phyloP scores from a whole-genome alignment of 92 coral and sea anemone species.

The Isaurus tuberculatus region DNA sequence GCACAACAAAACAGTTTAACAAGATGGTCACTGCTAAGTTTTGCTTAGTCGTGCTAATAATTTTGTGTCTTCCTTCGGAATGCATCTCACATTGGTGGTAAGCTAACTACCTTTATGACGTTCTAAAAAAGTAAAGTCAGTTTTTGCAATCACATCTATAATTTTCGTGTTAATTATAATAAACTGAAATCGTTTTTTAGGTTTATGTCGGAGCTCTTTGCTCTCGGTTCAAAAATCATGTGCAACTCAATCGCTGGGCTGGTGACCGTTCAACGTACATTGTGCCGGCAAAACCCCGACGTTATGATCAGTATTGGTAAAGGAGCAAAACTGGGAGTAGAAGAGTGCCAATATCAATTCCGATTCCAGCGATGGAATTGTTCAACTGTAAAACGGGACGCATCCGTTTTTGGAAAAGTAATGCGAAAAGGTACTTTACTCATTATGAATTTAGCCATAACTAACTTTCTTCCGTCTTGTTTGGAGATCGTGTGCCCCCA shows the following conservation, averaged over 20 bases:
- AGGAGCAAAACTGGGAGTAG: conserved; percentile 93
- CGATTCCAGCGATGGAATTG: conserved; percentile 95
- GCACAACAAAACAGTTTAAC: neutral
- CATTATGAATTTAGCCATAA: neutral
- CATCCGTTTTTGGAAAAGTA: conserved; percentile 94
- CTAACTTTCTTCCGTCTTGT: neutral
- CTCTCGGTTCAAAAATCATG: conserved; percentile 96
- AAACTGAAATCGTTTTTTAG: conserved; percentile 42
- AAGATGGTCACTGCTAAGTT: conserved; percentile 1
- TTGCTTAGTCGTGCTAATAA: neutral
- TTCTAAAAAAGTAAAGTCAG: conserved; percentile 19
- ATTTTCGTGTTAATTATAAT: conserved; percentile 22
- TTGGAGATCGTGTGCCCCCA: neutral
- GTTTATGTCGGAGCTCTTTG: conserved; percentile 97
- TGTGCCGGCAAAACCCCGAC: conserved; percentile 94
- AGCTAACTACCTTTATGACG: neutral
- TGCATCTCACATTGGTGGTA: conserved; percentile 43
- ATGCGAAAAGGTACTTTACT: conserved; percentile 85
- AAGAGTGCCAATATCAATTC: conserved; percentile 92
- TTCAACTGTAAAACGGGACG: conserved; percentile 89
- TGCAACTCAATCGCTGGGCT: conserved; percentile 90
- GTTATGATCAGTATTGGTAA: conserved; percentile 97
- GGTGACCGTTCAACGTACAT: conserved; percentile 82
- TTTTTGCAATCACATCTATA: conserved; percentile 7
- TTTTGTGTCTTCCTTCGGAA: conserved; percentile 27